Conservation (phyloP, 2,113 vertebrate genomes). For the Oreocharis arfaki region DNA sequence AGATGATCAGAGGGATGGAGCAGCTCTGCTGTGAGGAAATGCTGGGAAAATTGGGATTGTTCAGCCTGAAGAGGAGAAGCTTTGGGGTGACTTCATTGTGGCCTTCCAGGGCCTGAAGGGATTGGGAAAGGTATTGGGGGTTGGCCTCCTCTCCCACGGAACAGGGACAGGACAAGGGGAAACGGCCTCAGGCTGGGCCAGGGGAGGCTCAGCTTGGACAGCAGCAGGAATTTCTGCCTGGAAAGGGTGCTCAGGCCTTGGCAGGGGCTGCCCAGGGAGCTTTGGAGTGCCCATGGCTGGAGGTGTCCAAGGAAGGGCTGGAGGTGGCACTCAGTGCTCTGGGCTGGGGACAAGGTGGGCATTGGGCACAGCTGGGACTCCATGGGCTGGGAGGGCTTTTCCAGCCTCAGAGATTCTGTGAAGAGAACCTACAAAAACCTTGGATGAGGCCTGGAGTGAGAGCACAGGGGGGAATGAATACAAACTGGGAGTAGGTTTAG, state of each 20-base stretch:
- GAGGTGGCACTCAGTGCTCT: neutral
- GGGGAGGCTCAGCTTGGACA: neutral
- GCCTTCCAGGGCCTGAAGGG: neutral
- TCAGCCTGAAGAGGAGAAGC: neutral
- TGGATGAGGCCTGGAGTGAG: neutral
- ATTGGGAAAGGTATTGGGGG: rapidly evolving
- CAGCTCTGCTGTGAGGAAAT: neutral
- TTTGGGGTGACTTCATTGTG: neutral
- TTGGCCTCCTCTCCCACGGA: neutral
- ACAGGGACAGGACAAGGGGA: neutral
- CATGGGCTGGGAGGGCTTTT: neutral
- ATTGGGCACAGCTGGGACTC: rapidly evolving
- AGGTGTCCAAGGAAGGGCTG: neutral
- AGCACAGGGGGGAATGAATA: neutral
- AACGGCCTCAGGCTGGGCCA: rapidly evolving
- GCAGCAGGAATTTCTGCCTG: neutral
- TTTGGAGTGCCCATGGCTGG: neutral
- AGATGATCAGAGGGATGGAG: neutral
- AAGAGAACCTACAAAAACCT: too few species aligned
- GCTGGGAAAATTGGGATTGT: neutral
- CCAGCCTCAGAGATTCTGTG: neutral
- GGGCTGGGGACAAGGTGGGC: neutral
- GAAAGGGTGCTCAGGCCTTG: neutral
- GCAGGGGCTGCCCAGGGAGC: neutral
- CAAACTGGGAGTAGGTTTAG: neutral